phyloP scores from a whole-genome alignment of 2,113 vertebrate genomes.

The Bufo gargarizans region DNA sequence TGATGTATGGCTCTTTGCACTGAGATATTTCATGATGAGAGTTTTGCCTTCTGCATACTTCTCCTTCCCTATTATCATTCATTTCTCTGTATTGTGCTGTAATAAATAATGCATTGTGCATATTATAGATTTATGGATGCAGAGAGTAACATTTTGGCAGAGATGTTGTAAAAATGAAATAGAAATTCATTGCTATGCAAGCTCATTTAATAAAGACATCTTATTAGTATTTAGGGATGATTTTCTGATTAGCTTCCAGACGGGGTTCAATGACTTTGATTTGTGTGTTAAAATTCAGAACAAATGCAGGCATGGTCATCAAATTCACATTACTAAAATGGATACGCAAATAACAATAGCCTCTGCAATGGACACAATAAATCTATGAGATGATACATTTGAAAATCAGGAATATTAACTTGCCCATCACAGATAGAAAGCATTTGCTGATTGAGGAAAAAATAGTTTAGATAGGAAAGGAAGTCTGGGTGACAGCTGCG shows the following conservation, averaged over 20 bases:
- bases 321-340: background rate
- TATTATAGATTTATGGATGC: background rate
- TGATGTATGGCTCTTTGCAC: background rate
- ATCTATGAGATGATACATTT: background rate
- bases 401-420: background rate
- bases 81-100: background rate
- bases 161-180: background rate
- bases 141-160: slow-evolving; percentile 1
- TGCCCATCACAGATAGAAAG: background rate
- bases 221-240: background rate
- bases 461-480: background rate
- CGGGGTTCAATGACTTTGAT: background rate
- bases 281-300: background rate
- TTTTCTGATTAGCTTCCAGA: background rate
- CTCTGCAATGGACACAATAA: background rate
- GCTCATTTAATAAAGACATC: background rate
- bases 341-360: background rate
- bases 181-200: background rate
- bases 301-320: background rate
- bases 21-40: background rate
- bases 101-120: slow-evolving; percentile 17
- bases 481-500: background rate
- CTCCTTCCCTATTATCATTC: slow-evolving; percentile 2
- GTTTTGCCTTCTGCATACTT: background rate
- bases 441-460: background rate